Base-by-base conservation (phyloP, 2,888 invertebrate genomes). In the Caradrina kadenii region DNA sequence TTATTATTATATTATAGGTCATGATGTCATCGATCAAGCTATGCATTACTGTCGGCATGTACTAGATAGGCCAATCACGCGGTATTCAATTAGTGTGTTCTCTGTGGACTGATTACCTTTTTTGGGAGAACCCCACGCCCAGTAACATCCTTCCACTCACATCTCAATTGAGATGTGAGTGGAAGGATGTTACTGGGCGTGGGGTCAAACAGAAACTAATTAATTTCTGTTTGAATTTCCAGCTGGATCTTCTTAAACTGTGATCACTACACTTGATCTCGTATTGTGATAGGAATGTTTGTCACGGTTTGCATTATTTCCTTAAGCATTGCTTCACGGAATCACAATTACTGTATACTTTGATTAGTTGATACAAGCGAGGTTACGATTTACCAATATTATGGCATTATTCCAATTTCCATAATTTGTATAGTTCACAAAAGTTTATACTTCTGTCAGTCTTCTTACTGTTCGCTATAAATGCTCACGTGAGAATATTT, bases 91-190 rank as follows among this genome's bases (percentile, higher is more conserved):
- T 58, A 65, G 22, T 54, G 19, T 15, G 42, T n/a, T 45, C 42
- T 17, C 22, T n/a, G 26, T 52, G 64, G 76, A 75, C 67, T 67
- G 76, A 72, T 75, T 45, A 10, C 42, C 22, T 59, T 31, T 39
- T 13, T 39, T 39, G 39, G 13, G 39, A 39, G 39, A 39, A 13
- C 2, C 39, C 17, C 0, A 45, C 17, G 5, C 2, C 17, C 5
- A 45, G 6, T 17, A 15, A 45, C 15, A 45, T 15, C 15, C 3
- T 15, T 42, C 31, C 7, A 31, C 19, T 7, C 13, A 15, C 13
- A 61, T 6, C n/a, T 15, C 11, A 1, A 2, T 2, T 1, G 11
- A 15, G n/a, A 6, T 61, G 13, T 15, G 13, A 7, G 19, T 31
- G 7, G 31, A 42, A 15, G 3, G 15, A 15, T 45, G 15, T 45